A percentile compares a stretch with the other conserved stretches of the same genome.
phyloP scores from a whole-genome alignment of 2,888 invertebrate genomes.

The Drosophila buzzatii region DNA sequence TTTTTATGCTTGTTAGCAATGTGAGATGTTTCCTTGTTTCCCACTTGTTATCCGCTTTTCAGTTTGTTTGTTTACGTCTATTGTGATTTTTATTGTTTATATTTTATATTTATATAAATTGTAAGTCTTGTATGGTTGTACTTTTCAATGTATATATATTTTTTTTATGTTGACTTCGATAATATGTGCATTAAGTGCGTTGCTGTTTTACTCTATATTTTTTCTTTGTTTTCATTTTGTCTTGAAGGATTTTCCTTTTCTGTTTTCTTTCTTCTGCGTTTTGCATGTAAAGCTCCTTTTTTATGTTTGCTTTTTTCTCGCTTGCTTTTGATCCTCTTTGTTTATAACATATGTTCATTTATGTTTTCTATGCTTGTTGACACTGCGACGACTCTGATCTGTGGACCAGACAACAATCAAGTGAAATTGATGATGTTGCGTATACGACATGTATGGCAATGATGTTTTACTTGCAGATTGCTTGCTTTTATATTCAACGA shows the following conservation, averaged over 20 bases:
- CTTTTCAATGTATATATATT: conserved; percentile 25
- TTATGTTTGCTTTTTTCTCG: conserved; percentile 28
- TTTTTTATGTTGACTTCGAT: conserved; percentile 54
- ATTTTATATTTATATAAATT: conserved; percentile 42
- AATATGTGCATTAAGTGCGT: conserved; percentile 56
- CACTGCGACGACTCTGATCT: conserved; percentile 49
- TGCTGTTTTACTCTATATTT: conserved; percentile 22
- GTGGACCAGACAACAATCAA: conserved; percentile 66
- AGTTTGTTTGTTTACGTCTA: conserved; percentile 48
- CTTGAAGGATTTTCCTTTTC: neutral
- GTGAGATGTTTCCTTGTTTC: conserved; percentile 16
- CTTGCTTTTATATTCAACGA: neutral
- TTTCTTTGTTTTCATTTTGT: conserved; percentile 4
- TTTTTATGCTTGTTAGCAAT: conserved; percentile 59
- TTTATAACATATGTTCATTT: conserved; percentile 55
- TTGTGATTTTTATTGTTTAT: conserved; percentile 62
- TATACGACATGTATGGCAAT: conserved; percentile 47
- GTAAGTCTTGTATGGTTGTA: conserved; percentile 46
- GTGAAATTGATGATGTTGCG: conserved; percentile 54
- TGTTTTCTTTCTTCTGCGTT: conserved; percentile 16
- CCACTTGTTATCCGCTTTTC: conserved; percentile 54
- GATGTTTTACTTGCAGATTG: conserved; percentile 25
- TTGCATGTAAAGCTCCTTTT: conserved; percentile 43
- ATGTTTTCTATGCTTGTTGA: conserved; percentile 56
- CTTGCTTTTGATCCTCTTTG: conserved; percentile 23